Conservation (phyloP, 1,140 invertebrate genomes). For the Sitobion miscanthi region DNA sequence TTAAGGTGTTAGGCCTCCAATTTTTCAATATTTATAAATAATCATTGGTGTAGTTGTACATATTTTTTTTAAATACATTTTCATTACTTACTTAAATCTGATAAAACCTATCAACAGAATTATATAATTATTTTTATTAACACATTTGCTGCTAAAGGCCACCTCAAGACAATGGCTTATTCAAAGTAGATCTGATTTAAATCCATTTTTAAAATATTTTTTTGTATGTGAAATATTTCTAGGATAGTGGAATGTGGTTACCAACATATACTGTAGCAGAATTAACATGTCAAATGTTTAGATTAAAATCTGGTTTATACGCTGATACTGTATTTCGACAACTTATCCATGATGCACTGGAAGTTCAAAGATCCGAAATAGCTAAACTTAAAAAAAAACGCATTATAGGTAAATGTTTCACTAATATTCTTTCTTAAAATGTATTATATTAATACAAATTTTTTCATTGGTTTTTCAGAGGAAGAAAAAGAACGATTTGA, state of each 20-base stretch:
- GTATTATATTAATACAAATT: background rate
- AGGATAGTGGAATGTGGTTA: conserved; percentile 40
- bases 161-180: background rate
- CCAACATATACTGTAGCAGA: conserved; percentile 37
- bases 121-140: no score
- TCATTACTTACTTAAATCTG: no score
- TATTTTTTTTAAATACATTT: no score
- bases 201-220: background rate
- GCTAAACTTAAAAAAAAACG: conserved; percentile 9
- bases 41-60: no score
- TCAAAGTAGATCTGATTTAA: background rate
- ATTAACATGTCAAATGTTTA: conserved; percentile 4
- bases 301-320: conserved; percentile 26
- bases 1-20: no score
- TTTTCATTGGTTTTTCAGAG: background rate
- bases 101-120: no score
- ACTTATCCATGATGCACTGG: background rate
- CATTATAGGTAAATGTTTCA: conserved; percentile 16
- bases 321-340: conserved; percentile 22
- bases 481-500: conserved; percentile 3
- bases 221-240: background rate
- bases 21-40: no score
- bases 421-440: background rate
- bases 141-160: no score
- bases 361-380: conserved; percentile 1